Conservation (phyloP, 2,888 invertebrate genomes). For the Hypercompe scribonia region DNA sequence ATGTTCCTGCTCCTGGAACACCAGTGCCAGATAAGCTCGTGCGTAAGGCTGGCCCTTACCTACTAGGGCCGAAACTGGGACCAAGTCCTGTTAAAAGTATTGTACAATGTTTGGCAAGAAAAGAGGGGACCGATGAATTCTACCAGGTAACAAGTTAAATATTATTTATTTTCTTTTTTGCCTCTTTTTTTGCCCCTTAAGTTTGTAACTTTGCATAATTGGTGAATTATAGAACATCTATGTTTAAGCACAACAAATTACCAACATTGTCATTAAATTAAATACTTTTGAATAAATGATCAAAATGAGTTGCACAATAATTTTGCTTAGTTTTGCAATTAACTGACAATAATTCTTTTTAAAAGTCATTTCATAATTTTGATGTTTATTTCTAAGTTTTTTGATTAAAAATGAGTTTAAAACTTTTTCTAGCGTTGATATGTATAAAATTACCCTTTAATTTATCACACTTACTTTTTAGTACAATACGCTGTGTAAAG, state of each 20-base stretch:
- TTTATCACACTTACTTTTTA: too few relatives aligned
- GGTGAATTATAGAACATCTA: background rate
- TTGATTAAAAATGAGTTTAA: too few relatives aligned
- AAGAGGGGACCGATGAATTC: conserved; percentile 89
- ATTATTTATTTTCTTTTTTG: background rate
- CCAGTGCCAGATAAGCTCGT: conserved; percentile 83
- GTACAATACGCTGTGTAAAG: too few relatives aligned
- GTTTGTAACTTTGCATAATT: background rate
- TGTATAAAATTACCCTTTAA: too few relatives aligned
- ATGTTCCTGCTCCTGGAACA: conserved; percentile 83
- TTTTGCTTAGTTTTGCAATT: conserved; percentile 18
- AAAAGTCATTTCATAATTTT: background rate
- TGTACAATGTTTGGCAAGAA: conserved; percentile 91
- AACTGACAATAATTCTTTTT: conserved; percentile 4
- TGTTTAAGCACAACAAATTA: background rate
- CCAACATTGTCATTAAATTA: background rate
- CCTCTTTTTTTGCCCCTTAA: background rate
- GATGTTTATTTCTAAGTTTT: background rate
- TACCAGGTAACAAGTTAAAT: conserved; percentile 74
- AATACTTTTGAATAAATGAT: background rate
- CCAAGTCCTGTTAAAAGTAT: conserved; percentile 92
- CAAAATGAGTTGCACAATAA: conserved; percentile 28
- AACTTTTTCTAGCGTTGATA: too few relatives aligned
- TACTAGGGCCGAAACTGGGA: conserved; percentile 90
- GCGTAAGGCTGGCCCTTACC: conserved; percentile 89